phyloP scores from a whole-genome alignment of 2,888 invertebrate species.

The Ochropleura plecta region DNA sequence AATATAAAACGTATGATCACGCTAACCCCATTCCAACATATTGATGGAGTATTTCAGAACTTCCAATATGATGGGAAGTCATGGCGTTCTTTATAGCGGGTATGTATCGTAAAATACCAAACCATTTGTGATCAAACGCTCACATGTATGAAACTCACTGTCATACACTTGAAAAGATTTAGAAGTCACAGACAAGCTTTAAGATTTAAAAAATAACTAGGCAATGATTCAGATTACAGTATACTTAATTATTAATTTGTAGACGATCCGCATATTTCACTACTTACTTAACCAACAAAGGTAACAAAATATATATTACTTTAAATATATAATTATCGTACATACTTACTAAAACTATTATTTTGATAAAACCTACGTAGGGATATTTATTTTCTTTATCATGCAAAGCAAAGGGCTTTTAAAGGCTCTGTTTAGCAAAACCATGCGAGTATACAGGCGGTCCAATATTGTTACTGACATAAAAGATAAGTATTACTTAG shows the following conservation, averaged over 20 bases:
- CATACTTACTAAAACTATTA: slow-evolving; percentile 31
- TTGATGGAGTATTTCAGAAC: slow-evolving; percentile 52
- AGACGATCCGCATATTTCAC: too few relatives aligned
- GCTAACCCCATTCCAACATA: slow-evolving; percentile 39
- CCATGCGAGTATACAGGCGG: slow-evolving; percentile 43
- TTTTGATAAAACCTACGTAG: slow-evolving; percentile 32
- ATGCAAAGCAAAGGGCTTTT: slow-evolving; percentile 49
- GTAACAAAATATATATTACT: too few relatives aligned
- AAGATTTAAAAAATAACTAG: slow-evolving; percentile 25
- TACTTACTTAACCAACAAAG: too few relatives aligned
- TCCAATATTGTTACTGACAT: slow-evolving; percentile 51
- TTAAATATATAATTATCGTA: too few relatives aligned
- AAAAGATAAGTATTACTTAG: slow-evolving; percentile 57
- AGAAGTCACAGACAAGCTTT: slow-evolving; percentile 14
- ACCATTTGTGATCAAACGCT: slow-evolving; percentile 19
- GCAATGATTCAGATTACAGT: slow-evolving; percentile 10
- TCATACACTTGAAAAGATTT: slow-evolving; percentile 30
- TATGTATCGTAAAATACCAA: slow-evolving; percentile 21
- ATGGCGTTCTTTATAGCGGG: slow-evolving; percentile 37
- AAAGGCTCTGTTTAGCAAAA: slow-evolving; percentile 41
- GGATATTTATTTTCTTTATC: slow-evolving; percentile 60
- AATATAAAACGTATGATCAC: slow-evolving; percentile 39
- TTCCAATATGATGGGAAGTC: slow-evolving; percentile 50
- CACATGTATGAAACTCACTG: background rate
- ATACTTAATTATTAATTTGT: background rate